Evolutionary conservation across 2,113 vertebrate species (phyloP), one percentile per base, ranked within the genome.

Genomic region (Eptesicus fuscus): DNA sequence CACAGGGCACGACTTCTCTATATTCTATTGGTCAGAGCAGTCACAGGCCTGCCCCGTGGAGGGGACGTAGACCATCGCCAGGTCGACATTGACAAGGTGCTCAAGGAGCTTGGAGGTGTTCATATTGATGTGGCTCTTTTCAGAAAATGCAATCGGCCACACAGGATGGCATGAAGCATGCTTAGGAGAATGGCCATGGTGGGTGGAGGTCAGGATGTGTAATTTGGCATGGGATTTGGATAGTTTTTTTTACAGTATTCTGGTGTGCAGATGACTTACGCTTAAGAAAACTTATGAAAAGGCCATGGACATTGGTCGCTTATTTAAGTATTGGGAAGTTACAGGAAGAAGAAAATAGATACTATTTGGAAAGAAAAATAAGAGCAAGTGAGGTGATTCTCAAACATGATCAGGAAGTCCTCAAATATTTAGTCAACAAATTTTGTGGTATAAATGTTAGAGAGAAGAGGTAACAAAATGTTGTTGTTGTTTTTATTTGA

Each of bases 51-150:
- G 16, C 7, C 4, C 9, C 69, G 44, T 47, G 42, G 8, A 16
- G 11, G n/a, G 35, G 18, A 40, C 80, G 56, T 14, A 10, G 1
- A 14, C 7, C 47, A 2, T 9, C 3, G 49, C 25, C 65, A 42
- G 9, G 30, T 9, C 11, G 16, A 2, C 6, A 49, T 0, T 4
- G 4, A 14, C 4, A 20, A 30, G 7, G 4, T 83, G 65, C 10
- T 69, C 18, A 37, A 23, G 61, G 22, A 16, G 47, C 0, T 47
- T 78, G 23, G 25, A n/a, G 1, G 6, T 22, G 53, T 20, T 53
- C 53, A 70, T 10, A 16, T n/a, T 40, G 3, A 13, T 25, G 0
- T 53, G 28, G 1, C 4, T 44, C 11, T 49, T 67, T 90, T 74
- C 83, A 11, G 30, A 88, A 95, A 51, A 25, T 44, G 13, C 35